Conservation (phyloP, 2,113 vertebrate genomes). For the Cinclus mexicanus region DNA sequence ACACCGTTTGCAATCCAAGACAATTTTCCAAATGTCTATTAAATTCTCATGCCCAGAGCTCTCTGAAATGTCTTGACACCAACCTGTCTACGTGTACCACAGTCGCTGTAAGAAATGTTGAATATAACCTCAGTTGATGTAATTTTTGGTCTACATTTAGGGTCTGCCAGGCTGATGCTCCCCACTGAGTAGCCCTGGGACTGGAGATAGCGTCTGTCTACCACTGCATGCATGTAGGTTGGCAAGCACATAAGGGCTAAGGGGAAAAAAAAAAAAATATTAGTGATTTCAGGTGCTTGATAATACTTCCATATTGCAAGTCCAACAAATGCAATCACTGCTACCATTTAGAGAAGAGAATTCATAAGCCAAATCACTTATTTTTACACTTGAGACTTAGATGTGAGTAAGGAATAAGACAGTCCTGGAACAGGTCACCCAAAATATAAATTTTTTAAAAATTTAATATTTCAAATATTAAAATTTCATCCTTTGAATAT, state of each 20-base stretch:
- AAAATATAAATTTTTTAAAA: too few relatives aligned
- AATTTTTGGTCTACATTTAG: conserved; percentile 37
- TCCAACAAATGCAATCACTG: background rate
- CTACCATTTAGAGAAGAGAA: background rate
- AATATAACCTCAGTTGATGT: conserved; percentile 53
- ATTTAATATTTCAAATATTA: too few relatives aligned
- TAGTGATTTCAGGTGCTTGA: background rate
- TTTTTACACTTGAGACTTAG: background rate
- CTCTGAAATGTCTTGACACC: background rate
- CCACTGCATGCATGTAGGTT: conserved; percentile 50
- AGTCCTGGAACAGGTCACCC: background rate
- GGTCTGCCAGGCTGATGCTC: conserved; percentile 15
- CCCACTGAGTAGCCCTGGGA: conserved; percentile 34
- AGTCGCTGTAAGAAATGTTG: conserved; percentile 50
- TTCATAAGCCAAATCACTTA: background rate
- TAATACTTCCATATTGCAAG: background rate
- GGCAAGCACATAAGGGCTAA: conserved; percentile 64
- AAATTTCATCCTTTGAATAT: background rate
- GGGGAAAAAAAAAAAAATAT: background rate
- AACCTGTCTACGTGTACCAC: conserved; percentile 66
- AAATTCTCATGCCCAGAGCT: background rate
- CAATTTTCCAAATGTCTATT: background rate
- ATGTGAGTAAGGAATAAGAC: background rate
- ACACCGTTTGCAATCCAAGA: background rate
- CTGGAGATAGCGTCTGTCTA: conserved; percentile 59